Conservation (phyloP, 1,140 invertebrate species). For the Zaprionus africanus region DNA sequence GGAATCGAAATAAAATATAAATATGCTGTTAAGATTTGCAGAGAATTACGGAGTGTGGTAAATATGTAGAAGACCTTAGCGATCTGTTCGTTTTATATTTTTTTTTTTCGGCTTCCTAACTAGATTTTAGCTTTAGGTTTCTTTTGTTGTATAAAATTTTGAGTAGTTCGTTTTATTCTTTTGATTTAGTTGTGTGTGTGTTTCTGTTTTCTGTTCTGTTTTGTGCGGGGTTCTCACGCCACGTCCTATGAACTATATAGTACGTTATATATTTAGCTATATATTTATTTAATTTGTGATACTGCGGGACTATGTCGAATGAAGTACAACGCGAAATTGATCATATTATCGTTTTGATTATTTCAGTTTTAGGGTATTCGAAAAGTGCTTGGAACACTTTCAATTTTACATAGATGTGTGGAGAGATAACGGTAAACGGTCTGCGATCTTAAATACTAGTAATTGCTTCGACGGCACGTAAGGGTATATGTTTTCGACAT, state of each 20-base stretch:
- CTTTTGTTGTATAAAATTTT: slow-evolving; percentile 41
- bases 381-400: slow-evolving; percentile 48
- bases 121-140: slow-evolving; percentile 34
- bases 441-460: slow-evolving; percentile 66
- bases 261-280: slow-evolving; percentile 53
- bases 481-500: slow-evolving; percentile 44
- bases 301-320: slow-evolving; percentile 44
- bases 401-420: slow-evolving; percentile 40
- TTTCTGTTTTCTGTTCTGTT: slow-evolving; percentile 29
- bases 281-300: slow-evolving; percentile 69
- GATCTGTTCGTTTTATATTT: slow-evolving; percentile 14
- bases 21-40: slow-evolving; percentile 30
- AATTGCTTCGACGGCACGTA: slow-evolving; percentile 79
- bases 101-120: slow-evolving; percentile 33
- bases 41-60: slow-evolving; percentile 36
- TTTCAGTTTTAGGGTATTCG: slow-evolving; percentile 54
- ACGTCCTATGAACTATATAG: slow-evolving; percentile 4
- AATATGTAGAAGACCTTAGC: slow-evolving; percentile 28
- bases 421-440: slow-evolving; percentile 48
- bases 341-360: slow-evolving; percentile 27
- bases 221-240: slow-evolving; percentile 9
- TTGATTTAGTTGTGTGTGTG: slow-evolving; percentile 29
- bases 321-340: slow-evolving; percentile 17
- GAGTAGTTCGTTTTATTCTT: slow-evolving; percentile 41
- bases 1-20: slow-evolving; percentile 51